These are phyloP conservation scores for Actenoides lindsayi DNA, from an alignment of 2,113 vertebrate genomes.

Conservation along the genomic window DNA sequence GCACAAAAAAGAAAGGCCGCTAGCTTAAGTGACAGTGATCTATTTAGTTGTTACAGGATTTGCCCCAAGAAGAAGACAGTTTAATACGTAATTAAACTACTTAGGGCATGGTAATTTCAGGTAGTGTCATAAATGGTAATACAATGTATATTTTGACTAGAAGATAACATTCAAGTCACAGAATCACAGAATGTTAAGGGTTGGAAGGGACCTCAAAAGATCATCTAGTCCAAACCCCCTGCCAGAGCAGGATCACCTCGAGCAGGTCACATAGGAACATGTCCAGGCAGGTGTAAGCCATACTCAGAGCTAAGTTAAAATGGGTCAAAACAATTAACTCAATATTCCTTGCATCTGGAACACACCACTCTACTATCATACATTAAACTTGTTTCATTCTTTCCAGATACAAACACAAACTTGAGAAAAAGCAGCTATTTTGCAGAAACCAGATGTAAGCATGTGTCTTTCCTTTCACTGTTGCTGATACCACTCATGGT, in stretches of 20 bases:
- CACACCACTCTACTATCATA: not conserved
- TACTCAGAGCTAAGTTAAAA: not conserved
- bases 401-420: not conserved
- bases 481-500: not conserved
- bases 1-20: not conserved
- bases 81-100: not conserved
- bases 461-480: not conserved
- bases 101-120: not conserved
- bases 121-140: not conserved
- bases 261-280: too few species aligned
- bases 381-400: not conserved
- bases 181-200: too few species aligned
- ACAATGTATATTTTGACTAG: not conserved
- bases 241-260: too few species aligned
- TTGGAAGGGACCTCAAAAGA: too few species aligned
- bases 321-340: not conserved
- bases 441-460: not conserved
- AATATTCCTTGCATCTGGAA: not conserved
- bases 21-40: not conserved
- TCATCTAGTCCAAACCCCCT: too few species aligned
- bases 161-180: not conserved
- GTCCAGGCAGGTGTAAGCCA: not conserved
- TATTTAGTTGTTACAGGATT: constrained; percentile 6
- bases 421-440: not conserved
- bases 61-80: not conserved